These are phyloP conservation scores for Alentia gelatinosa DNA, from an alignment of 2,888 invertebrate genomes.

Conservation along the genomic window DNA sequence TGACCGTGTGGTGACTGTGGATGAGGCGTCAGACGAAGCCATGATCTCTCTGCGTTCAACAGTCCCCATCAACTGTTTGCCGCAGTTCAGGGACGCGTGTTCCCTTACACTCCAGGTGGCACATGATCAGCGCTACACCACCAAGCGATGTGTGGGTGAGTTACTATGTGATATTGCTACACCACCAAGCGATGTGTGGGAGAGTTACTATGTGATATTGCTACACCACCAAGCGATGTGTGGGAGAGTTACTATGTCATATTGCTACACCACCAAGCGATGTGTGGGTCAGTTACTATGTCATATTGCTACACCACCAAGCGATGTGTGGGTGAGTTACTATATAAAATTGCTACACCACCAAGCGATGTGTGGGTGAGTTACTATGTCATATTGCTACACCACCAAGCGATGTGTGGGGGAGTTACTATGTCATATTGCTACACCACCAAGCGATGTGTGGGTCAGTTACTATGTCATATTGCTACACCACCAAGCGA, in stretches of 20 bases:
- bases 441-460: background rate
- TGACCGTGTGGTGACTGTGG: constrained; percentile 55
- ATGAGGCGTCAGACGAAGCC: constrained; percentile 59
- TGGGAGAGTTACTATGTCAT: constrained; percentile 39
- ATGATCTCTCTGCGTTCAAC: constrained; percentile 61
- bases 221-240: constrained; percentile 49
- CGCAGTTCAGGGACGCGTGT: constrained; percentile 62
- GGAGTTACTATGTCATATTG: background rate
- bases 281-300: constrained; percentile 55
- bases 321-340: background rate
- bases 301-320: background rate
- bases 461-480: background rate
- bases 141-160: constrained; percentile 57
- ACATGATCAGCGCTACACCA: constrained; percentile 49
- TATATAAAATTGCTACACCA: background rate
- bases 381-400: background rate
- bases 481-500: background rate
- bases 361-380: background rate
- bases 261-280: constrained; percentile 22
- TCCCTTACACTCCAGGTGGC: constrained; percentile 63
- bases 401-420: background rate
- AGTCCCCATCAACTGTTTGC: constrained; percentile 62
- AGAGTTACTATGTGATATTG: background rate
- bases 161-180: background rate
- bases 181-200: constrained; percentile 56